Base-by-base conservation (phyloP, 1,140 invertebrate species). In the Zophobas morio region DNA sequence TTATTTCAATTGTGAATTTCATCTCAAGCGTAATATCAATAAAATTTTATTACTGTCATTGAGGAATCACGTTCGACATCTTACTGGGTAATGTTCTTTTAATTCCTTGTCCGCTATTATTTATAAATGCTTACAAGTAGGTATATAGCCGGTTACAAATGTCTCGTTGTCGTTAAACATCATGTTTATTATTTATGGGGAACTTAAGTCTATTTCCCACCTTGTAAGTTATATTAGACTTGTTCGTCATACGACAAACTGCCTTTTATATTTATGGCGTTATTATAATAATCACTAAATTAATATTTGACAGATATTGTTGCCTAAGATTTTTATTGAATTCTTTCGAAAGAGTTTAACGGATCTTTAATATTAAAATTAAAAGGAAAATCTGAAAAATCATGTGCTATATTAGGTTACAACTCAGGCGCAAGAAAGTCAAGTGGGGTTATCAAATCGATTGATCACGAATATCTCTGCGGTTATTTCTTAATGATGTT, bases 181-280 rank as follows among this genome's bases (percentile, higher is more conserved):
- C 42, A 46, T 46, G 42, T 46, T 46, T 46, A 46, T 46, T 46
- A 46, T 46, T 46, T 46, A 46, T 46, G 42, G 42, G 3, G 42
- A 46, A 46, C 3, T 46, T 8, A 46, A 46, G 3, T 46, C 8
- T 20, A 20, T 46, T 46, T 46, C 42, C 42, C 42, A 46, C 42
- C 42, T 46, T 4, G 8, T 46, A 46, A 46, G 42, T 20, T 20
- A 20, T 20, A 20, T 20, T 20, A 20, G 20, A 20, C 20, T 20
- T 20, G 20, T 20, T 20, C 35, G 6, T 54, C 32, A 34, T 6
- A 39, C 42, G 39, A 42, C n/a, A 66, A 66, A 39, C 5, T 39
- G 60, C 42, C 40, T 66, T 66, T 42, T 66, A 42, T 66, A 42
- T 57, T 66, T 66, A 66, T 66, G 39, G 42, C 39, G 42, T 5